Evolutionary conservation across 2,888 invertebrate genomes (phyloP).

Genomic region (Agrypnus murinus): DNA sequence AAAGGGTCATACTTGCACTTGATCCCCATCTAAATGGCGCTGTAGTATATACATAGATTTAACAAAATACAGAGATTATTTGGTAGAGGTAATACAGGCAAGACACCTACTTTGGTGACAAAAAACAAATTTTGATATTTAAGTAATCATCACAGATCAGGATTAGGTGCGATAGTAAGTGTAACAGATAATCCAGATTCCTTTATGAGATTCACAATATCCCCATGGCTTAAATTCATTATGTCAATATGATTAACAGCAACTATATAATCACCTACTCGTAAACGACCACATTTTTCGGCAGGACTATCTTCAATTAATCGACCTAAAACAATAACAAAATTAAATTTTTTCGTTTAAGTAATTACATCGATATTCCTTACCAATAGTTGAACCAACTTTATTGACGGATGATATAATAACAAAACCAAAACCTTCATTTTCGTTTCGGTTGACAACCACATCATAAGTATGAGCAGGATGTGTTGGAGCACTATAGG

Average conservation of each 20-base stretch:
- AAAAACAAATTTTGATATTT: too few species aligned
- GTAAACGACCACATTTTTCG: conserved; percentile 91
- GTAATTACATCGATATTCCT: too few species aligned
- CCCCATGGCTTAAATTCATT: conserved; percentile 93
- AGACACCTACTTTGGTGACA: too few species aligned
- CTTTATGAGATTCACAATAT: conserved; percentile 97
- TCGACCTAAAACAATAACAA: conserved; percentile 78
- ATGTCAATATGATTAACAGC: conserved; percentile 96
- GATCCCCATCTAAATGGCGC: too few species aligned
- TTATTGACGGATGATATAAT: conserved; percentile 97
- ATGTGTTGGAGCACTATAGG: conserved; percentile 27
- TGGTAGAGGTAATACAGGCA: too few species aligned
- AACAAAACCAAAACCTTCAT: conserved; percentile 99
- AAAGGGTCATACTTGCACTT: too few species aligned
- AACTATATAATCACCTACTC: conserved; percentile 95
- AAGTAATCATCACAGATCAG: conserved; percentile 70
- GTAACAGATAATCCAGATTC: conserved; percentile 95
- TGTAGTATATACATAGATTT: too few species aligned
- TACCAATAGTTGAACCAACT: conserved; percentile 91
- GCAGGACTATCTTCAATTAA: conserved; percentile 97
- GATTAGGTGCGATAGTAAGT: conserved; percentile 82
- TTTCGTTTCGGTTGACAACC: conserved; percentile 90
- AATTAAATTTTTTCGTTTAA: too few species aligned
- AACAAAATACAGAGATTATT: too few species aligned
- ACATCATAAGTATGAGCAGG: conserved; percentile 86